Evolutionary conservation across 2,888 invertebrate species (phyloP).

Genomic region (Amiota minor): DNA sequence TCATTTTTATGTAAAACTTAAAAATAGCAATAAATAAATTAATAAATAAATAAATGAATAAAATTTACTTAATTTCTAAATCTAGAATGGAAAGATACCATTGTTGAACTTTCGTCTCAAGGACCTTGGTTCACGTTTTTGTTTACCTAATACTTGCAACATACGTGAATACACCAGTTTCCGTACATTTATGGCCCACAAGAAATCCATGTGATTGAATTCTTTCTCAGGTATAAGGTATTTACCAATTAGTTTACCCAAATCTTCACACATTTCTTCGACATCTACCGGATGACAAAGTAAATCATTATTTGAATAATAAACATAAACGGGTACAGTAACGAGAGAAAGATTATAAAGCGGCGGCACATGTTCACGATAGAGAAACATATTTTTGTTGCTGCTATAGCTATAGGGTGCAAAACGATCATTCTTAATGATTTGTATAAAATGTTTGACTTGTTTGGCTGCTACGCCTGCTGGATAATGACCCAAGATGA

Average conservation of each 20-base stretch:
- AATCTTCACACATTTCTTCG: constrained; percentile 64
- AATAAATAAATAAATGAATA: constrained; percentile 49
- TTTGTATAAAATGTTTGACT: constrained; percentile 77
- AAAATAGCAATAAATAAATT: constrained; percentile 53
- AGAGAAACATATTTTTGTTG: constrained; percentile 74
- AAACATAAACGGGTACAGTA: constrained; percentile 75
- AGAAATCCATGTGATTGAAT: constrained; percentile 80
- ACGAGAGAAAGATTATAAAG: constrained; percentile 75
- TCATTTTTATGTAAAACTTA: constrained; percentile 54
- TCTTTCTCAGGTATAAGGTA: constrained; percentile 74
- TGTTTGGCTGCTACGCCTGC: constrained; percentile 78
- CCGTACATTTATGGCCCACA: constrained; percentile 78
- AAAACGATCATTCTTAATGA: constrained; percentile 71
- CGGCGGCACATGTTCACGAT: constrained; percentile 75
- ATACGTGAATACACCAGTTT: constrained; percentile 74
- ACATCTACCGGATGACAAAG: constrained; percentile 75
- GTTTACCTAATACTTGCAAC: constrained; percentile 64
- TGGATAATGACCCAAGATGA: constrained; percentile 79
- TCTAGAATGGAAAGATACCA: constrained; percentile 17
- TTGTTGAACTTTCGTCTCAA: constrained; percentile 25
- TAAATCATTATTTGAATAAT: constrained; percentile 77
- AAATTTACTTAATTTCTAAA: constrained; percentile 25
- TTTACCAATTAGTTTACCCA: constrained; percentile 71
- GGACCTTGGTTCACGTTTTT: constrained; percentile 31
- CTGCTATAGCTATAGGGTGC: constrained; percentile 77